Conservation (phyloP, 2,797 vertebrate genomes). For the Ctenopoma kingsleyae region DNA sequence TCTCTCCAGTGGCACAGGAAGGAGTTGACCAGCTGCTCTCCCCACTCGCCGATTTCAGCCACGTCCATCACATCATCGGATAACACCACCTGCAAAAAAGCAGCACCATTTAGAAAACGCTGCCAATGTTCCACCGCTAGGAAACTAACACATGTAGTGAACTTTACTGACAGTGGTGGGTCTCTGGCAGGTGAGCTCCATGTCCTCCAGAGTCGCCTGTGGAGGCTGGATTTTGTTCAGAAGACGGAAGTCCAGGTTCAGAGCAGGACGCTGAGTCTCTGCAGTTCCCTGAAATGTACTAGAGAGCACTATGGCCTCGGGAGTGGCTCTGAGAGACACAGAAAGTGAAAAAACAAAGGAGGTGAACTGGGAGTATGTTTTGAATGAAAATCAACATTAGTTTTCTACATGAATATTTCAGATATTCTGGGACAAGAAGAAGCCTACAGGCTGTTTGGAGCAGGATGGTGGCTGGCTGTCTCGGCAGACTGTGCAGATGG, state of each 20-base stretch:
- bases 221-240: slow-evolving; percentile 68
- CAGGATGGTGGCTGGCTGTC: slow-evolving; percentile 2
- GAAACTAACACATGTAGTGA: neutral
- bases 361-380: too few relatives aligned
- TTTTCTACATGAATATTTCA: slow-evolving; percentile 28
- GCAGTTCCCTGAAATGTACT: slow-evolving; percentile 76
- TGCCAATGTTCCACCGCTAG: neutral
- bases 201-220: slow-evolving; percentile 79
- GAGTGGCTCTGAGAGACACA: slow-evolving; percentile 36
- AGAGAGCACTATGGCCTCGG: slow-evolving; percentile 62
- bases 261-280: slow-evolving; percentile 63
- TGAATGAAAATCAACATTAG: slow-evolving; percentile 14
- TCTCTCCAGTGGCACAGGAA: slow-evolving; percentile 85
- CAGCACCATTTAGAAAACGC: neutral
- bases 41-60: slow-evolving; percentile 80
- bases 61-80: slow-evolving; percentile 63
- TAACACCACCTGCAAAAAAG: slow-evolving; percentile 67
- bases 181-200: slow-evolving; percentile 74
- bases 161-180: slow-evolving; percentile 73
- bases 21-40: slow-evolving; percentile 84
- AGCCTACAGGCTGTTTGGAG: slow-evolving; percentile 59
- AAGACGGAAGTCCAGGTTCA: slow-evolving; percentile 75
- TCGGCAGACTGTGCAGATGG: slow-evolving; percentile 49
- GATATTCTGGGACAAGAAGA: neutral
- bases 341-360: neutral